Evolutionary conservation across 2,888 invertebrate genomes (phyloP), one percentile per base, ranked within the genome.

Genomic region (Spodoptera exigua): DNA sequence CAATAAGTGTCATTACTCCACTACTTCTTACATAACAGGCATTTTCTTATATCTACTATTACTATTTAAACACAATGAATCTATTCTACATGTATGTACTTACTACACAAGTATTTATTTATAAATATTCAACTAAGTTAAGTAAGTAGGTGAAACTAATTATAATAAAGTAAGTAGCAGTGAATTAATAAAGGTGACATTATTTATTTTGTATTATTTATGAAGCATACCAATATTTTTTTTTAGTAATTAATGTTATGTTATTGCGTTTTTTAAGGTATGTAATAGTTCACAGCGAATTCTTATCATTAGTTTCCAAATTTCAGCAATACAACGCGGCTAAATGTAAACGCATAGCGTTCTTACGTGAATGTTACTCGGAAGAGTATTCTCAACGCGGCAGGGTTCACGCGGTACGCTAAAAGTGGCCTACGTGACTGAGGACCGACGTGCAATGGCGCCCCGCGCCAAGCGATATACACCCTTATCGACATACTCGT

Each of bases 351-450:
- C 45, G 70, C 58, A 43, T 41, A 35, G 5, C 49, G 47, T 52
- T 55, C 56, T 48, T 39, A 57, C 46, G 41, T 60, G 61, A 57
- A 52, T 46, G 34, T 52, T 65, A 56, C 36, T 56, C 27, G 37
- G 53, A 46, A 68, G 27, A 68, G 41, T 85, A 62, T 76, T 27
- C 79, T 75, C 47, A 80, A 91, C 76, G 80, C 79, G 75, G 88
- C 44, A 84, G 91, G 85, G 72, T 89, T 77, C 61, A 49, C 74
- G 63, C 74, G 62, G 73, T 64, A 62, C 70, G 66, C 76, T 81
- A 83, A 59, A 72, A 85, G 88, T 93, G 92, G 94, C 94, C 91
- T 95, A 94, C 94, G 95, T 94, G 95, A 94, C 94, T 91, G 75
- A 79, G 83, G 84, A 88, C 79, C 84, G 86, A 88, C 86, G 82